Evolutionary conservation across 2,113 vertebrate species (phyloP), one percentile per base, ranked within the genome.

Genomic region (Oreochromis aureus): DNA sequence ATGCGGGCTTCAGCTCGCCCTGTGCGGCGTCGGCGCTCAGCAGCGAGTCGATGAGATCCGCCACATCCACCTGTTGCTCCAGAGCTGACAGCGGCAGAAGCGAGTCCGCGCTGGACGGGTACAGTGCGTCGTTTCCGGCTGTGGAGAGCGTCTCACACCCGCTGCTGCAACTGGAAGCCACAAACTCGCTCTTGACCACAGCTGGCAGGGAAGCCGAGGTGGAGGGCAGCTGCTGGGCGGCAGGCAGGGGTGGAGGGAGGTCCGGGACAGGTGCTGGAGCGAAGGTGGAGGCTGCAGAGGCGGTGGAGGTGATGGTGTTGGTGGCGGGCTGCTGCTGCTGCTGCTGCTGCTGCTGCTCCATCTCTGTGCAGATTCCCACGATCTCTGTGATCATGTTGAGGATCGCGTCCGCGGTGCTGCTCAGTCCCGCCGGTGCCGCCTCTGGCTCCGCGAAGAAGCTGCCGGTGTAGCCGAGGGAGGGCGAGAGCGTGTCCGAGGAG

Each of bases 321-420:
- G 88, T 92, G 59, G 93, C 86, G 4, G 66, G 44, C 15, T 24
- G 24, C 24, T 61, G 41, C 66, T 61, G 58, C 15, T 73, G 41
- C 66, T 61, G 58, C 15, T 73, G 53, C 76, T 78, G 63, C 66
- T 95, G 94, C 95, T 93, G 27, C 97, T 94, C 94, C 92, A 93
- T 91, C 79, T 94, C 97, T 2, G 97, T 97, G 56, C 98, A 98
- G 89, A 98, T 97, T 10, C 98, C 98, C 19, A 99, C 96, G 86
- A 99, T 99, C 54, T 98, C 98, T 0, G 98, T 98, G 96, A 99
- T 99, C 94, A 99, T 96, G 94, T 96, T 98, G 95, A 99, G 97
- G 90, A 99, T 97, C 5, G 98, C 97, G 91, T 99, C 98, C 7
- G 97, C 97, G 78, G 97, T 97, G 94, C 97, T 98, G 76, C 97